Evolutionary conservation across 2,113 vertebrate genomes (phyloP).

Genomic region (Pontoporia blainvillei): DNA sequence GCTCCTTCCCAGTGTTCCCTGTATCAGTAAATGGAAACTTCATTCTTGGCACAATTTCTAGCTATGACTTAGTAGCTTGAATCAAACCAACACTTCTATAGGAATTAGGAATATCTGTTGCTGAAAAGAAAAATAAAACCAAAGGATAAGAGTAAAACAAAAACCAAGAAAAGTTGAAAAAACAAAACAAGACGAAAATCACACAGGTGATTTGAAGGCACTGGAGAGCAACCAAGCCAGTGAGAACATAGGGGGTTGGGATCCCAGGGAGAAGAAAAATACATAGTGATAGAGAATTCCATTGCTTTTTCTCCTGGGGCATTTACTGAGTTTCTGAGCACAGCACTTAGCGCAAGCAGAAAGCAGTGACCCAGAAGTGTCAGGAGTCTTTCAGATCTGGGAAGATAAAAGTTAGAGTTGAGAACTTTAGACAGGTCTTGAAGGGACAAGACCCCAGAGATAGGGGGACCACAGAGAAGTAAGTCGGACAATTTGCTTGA

Average conservation of each 20-base stretch:
- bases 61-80: background rate
- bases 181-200: background rate
- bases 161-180: background rate
- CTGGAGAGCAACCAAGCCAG: background rate
- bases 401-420: background rate
- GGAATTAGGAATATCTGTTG: background rate
- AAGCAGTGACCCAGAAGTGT: background rate
- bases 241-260: background rate
- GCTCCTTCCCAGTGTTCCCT: background rate
- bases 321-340: background rate
- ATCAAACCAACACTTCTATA: background rate
- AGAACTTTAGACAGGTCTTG: background rate
- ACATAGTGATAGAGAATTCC: background rate
- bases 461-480: background rate
- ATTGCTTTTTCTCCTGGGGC: background rate
- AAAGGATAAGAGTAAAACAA: background rate
- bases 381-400: background rate
- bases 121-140: background rate
- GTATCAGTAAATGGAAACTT: background rate
- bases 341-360: background rate
- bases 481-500: background rate
- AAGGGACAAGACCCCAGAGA: background rate
- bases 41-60: background rate
- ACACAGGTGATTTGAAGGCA: background rate
- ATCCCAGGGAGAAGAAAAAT: background rate